Evolutionary conservation across 2,113 vertebrate species (phyloP).

Genomic region (Petaurus breviceps): DNA sequence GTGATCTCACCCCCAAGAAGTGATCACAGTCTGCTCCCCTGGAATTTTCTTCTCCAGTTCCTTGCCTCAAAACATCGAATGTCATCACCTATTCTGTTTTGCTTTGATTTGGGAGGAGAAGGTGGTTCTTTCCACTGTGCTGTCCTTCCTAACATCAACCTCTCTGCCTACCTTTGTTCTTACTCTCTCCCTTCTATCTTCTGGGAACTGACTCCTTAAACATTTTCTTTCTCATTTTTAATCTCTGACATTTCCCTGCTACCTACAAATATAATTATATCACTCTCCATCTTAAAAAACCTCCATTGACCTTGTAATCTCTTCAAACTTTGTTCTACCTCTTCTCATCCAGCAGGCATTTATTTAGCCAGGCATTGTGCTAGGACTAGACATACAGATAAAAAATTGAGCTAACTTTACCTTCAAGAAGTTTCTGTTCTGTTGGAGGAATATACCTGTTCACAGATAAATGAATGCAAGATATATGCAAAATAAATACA

Average conservation of each 20-base stretch:
- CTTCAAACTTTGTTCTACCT: not conserved
- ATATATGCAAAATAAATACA: not conserved
- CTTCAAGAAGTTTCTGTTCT: not conserved
- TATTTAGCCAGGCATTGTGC: not conserved
- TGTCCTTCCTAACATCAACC: not conserved
- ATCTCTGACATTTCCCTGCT: not conserved
- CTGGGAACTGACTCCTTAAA: not conserved
- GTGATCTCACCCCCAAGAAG: not conserved
- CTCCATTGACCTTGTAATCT: not conserved
- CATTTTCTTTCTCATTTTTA: not conserved
- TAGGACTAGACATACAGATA: not conserved
- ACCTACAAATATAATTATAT: not conserved
- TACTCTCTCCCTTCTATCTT: not conserved
- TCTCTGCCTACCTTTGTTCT: not conserved
- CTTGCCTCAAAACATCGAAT: not conserved
- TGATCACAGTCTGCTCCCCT: not conserved
- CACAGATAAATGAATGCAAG: not conserved
- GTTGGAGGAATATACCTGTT: not conserved
- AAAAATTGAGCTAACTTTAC: not conserved
- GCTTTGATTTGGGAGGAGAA: not conserved
- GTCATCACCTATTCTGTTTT: not conserved
- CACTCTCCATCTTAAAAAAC: not conserved
- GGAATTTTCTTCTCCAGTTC: not conserved
- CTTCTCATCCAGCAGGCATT: not conserved
- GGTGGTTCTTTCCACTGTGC: not conserved